Conservation (phyloP, 2,113 vertebrate genomes). For the Chitala chitala region DNA sequence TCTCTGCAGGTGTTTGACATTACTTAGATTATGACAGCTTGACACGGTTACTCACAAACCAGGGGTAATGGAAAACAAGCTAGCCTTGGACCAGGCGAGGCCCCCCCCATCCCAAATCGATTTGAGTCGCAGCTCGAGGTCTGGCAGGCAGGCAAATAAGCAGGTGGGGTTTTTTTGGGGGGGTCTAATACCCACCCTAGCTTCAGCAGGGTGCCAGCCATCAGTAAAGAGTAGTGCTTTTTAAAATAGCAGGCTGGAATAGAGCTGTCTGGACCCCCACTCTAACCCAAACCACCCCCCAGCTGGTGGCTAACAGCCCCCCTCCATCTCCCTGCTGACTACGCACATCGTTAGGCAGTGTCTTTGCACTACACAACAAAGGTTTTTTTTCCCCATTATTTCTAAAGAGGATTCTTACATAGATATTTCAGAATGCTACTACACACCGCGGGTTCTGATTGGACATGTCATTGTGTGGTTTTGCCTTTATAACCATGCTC, state of each 20-base stretch:
- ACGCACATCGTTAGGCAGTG: background rate
- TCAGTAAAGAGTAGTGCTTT: background rate
- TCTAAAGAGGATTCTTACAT: too few species aligned
- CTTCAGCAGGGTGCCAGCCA: background rate
- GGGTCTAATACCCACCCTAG: background rate
- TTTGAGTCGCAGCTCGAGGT: background rate
- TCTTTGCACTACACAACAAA: background rate
- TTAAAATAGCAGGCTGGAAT: background rate
- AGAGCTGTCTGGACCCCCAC: background rate
- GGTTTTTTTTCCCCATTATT: background rate
- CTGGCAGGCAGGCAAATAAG: background rate
- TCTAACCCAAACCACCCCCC: too few species aligned
- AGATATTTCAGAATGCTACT: too few species aligned
- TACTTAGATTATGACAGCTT: slow-evolving; percentile 10
- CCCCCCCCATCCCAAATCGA: background rate
- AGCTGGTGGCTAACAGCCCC: background rate
- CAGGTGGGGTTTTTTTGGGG: background rate
- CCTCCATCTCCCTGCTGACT: background rate
- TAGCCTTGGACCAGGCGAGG: background rate
- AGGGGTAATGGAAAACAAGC: background rate
- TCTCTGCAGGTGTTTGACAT: slow-evolving; percentile 11
- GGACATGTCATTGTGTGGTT: too few species aligned
- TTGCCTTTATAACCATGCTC: too few species aligned
- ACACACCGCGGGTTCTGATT: too few species aligned
- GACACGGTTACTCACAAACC: background rate